Percentiles rank a stretch among this genome's conserved stretches.
phyloP scores from a whole-genome alignment of 2,113 vertebrate species.

The Eptesicus fuscus region DNA sequence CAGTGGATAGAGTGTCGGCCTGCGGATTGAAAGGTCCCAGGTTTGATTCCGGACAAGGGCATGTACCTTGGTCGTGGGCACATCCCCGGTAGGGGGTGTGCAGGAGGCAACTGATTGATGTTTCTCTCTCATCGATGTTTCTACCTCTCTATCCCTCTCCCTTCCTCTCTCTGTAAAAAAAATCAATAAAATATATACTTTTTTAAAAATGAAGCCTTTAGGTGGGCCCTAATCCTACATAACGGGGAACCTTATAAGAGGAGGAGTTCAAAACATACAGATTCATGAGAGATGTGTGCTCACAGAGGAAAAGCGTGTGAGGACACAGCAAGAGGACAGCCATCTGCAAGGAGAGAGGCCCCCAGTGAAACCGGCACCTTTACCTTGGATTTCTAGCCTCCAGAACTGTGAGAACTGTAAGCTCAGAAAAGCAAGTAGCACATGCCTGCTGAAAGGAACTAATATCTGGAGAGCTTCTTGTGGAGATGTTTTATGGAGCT shows the following conservation, averaged over 20 bases:
- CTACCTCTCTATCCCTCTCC: no score
- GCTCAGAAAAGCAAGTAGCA: not conserved
- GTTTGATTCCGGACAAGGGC: no score
- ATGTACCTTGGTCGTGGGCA: no score
- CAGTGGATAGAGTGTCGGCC: no score
- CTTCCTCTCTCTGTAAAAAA: no score
- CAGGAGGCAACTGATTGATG: no score
- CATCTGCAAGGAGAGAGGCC: not conserved
- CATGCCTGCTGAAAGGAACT: not conserved
- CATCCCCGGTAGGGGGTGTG: no score
- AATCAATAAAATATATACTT: no score
- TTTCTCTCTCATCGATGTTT: no score
- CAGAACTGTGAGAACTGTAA: not conserved
- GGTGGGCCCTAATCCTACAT: not conserved
- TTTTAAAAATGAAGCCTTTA: not conserved
- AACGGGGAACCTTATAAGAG: not conserved
- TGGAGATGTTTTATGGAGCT: slow-evolving; percentile 56
- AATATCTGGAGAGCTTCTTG: slow-evolving; percentile 22
- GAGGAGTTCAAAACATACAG: not conserved
- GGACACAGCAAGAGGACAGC: not conserved
- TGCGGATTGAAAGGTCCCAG: no score
- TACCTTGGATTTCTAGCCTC: not conserved
- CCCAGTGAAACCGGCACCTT: not conserved
- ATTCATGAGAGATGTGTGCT: not conserved
- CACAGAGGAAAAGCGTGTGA: not conserved